Conservation (phyloP, 2,113 vertebrate genomes). For the Tragelaphus strepsiceros region DNA sequence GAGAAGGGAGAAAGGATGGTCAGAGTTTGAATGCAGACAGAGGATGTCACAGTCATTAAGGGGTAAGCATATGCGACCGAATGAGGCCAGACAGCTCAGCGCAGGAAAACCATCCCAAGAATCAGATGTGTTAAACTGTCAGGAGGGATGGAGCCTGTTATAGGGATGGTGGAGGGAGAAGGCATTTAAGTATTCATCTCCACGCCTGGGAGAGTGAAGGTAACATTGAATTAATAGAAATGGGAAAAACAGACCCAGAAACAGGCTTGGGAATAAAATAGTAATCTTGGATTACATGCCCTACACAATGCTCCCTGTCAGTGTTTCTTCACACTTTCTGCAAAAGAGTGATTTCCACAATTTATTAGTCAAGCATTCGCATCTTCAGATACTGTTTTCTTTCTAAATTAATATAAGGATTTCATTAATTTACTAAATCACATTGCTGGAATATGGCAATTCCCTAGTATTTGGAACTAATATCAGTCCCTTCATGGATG, state of each 20-base stretch:
- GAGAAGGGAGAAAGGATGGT: neutral
- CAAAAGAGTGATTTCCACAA: neutral
- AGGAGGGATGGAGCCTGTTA: neutral
- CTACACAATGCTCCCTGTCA: neutral
- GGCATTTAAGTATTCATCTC: neutral
- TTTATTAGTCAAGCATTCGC: neutral
- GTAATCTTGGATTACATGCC: neutral
- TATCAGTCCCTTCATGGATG: neutral
- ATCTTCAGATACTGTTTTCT: neutral
- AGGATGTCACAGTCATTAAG: neutral
- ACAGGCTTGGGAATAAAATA: neutral
- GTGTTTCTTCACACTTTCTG: neutral
- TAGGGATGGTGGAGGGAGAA: neutral
- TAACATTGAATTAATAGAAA: neutral
- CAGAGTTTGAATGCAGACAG: neutral
- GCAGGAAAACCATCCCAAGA: neutral
- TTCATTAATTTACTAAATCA: neutral
- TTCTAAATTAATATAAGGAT: neutral
- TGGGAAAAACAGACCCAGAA: neutral
- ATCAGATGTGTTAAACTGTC: neutral
- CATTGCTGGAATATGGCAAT: neutral
- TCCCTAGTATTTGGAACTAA: neutral
- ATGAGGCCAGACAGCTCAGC: neutral
- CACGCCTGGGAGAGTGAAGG: neutral
- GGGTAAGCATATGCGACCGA: neutral